These are phyloP conservation scores for Istiophorus platypterus DNA, from an alignment of 2,113 vertebrate species.

Conservation along the genomic window DNA sequence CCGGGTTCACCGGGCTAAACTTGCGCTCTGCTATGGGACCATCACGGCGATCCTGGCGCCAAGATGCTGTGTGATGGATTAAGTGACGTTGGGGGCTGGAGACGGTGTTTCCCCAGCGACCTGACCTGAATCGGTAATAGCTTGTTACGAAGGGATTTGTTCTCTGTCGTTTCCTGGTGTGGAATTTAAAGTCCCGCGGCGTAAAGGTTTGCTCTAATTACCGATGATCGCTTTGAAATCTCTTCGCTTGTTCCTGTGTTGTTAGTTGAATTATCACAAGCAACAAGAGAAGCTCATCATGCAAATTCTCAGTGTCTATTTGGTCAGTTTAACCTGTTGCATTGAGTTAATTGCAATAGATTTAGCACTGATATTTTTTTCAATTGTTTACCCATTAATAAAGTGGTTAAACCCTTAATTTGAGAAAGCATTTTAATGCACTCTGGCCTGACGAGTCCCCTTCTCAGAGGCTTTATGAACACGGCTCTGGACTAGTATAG, in stretches of 20 bases:
- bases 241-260: no score
- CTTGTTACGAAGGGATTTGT: no score
- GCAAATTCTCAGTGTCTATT: not conserved
- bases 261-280: not conserved
- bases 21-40: no score
- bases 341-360: not conserved
- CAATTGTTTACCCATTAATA: not conserved
- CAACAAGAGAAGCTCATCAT: not conserved
- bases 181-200: not conserved
- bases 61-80: no score
- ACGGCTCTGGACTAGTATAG: slow-evolving; percentile 49
- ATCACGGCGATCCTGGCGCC: no score
- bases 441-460: not conserved
- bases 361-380: not conserved
- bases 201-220: not conserved
- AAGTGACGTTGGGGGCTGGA: no score
- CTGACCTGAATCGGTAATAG: not conserved
- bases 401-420: not conserved
- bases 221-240: not conserved
- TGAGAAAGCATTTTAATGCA: no score
- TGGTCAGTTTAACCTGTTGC: not conserved
- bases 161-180: not conserved
- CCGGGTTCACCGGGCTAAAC: no score
- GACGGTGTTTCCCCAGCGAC: not conserved
- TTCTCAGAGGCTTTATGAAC: slow-evolving; percentile 51